Conservation (phyloP, 1,140 invertebrate species). For the Drosophila insularis region DNA sequence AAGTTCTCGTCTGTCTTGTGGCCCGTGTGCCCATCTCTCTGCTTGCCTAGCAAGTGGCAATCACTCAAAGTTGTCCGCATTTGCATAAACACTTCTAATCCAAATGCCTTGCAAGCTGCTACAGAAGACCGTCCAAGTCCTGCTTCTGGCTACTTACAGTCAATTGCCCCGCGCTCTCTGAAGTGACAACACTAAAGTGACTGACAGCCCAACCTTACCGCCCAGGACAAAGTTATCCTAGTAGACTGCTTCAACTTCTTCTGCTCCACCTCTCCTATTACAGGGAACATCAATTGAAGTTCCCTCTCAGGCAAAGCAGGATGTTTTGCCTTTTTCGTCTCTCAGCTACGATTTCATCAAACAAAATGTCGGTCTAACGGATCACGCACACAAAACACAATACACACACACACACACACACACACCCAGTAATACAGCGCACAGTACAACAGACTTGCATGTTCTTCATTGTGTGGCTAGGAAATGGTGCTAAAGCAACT, state of each 20-base stretch:
- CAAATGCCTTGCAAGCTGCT: slow-evolving; percentile 70
- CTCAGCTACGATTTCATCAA: slow-evolving; percentile 71
- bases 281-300: slow-evolving; percentile 53
- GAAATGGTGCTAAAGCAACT: slow-evolving; percentile 23
- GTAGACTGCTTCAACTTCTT: neutral
- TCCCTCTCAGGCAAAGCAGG: slow-evolving; percentile 18
- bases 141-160: slow-evolving; percentile 65
- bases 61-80: slow-evolving; percentile 76
- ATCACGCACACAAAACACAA: slow-evolving; percentile 43
- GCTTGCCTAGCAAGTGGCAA: slow-evolving; percentile 49
- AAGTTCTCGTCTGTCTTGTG: slow-evolving; percentile 19
- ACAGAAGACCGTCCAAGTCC: slow-evolving; percentile 14
- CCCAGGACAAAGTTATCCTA: slow-evolving; percentile 26
- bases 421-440: no score
- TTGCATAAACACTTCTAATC: slow-evolving; percentile 79
- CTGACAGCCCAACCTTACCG: slow-evolving; percentile 26
- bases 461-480: slow-evolving; percentile 48
- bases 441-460: slow-evolving; percentile 51
- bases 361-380: slow-evolving; percentile 63
- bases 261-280: slow-evolving; percentile 9
- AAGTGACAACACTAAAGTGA: slow-evolving; percentile 62
- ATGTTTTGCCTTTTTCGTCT: slow-evolving; percentile 14
- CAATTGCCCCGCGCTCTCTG: slow-evolving; percentile 57
- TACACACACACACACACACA: slow-evolving; percentile 14
- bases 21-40: slow-evolving; percentile 21